Evolutionary conservation across 2,797 vertebrate species (phyloP).

Genomic region (Pyrrhura leucotis): DNA sequence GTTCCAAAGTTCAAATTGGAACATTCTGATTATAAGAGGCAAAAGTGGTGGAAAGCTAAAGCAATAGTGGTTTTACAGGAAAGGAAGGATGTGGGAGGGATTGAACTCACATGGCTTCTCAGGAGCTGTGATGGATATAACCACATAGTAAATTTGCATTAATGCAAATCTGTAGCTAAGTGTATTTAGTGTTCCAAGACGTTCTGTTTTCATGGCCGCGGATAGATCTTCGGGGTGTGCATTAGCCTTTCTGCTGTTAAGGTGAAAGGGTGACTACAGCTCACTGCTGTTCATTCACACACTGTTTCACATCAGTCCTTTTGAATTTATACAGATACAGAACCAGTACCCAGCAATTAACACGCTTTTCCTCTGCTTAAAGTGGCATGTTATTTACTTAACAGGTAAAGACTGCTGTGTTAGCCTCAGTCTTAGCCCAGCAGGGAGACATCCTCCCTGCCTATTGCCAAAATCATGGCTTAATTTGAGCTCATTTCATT

Average conservation of each 20-base stretch:
- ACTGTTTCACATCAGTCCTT: neutral
- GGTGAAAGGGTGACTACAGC: neutral
- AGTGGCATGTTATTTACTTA: neutral
- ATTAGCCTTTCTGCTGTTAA: neutral
- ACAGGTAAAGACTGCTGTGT: constrained; percentile 44
- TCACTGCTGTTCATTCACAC: neutral
- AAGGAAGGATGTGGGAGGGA: neutral
- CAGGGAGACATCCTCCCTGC: constrained; percentile 32
- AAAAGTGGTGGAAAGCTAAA: neutral
- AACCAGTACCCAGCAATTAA: neutral
- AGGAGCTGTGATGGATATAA: neutral
- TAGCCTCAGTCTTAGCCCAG: constrained; percentile 16
- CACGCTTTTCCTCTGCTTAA: neutral
- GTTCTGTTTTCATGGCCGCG: fast-evolving
- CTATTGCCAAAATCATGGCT: constrained; percentile 26
- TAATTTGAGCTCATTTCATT: constrained; percentile 65
- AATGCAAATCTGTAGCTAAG: neutral
- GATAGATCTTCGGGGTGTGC: neutral
- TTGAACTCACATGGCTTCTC: neutral
- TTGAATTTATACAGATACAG: neutral
- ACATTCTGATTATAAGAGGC: neutral
- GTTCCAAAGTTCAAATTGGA: fast-evolving
- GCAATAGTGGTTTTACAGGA: neutral
- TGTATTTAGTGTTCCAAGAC: fast-evolving
- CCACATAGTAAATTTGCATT: fast-evolving